These are phyloP conservation scores for Pollenia griseotomentosa DNA, from an alignment of 2,888 invertebrate species.

Conservation along the genomic window DNA sequence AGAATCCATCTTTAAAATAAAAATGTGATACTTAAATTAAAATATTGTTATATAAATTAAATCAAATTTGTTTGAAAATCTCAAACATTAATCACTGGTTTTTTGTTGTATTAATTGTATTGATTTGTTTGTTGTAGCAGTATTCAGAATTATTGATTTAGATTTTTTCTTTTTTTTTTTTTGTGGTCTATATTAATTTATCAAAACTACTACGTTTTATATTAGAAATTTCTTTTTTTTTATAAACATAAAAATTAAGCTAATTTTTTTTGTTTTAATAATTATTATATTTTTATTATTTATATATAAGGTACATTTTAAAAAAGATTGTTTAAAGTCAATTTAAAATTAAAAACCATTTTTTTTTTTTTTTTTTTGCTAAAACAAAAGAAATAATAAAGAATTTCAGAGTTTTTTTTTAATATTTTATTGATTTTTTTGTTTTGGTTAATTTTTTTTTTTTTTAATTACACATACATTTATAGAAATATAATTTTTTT, in stretches of 20 bases:
- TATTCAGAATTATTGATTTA: slow-evolving; percentile 18
- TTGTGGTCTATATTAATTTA: slow-evolving; percentile 15
- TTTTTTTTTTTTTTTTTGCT: background rate
- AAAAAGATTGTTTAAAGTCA: slow-evolving; percentile 47
- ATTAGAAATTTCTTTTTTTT: slow-evolving; percentile 36
- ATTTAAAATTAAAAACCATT: slow-evolving; percentile 15
- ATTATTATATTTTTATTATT: slow-evolving; percentile 47
- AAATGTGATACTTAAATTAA: background rate
- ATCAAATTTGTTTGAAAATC: too few species aligned
- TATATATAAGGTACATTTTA: slow-evolving; percentile 68
- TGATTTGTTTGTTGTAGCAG: slow-evolving; percentile 27
- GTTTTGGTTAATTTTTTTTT: slow-evolving; percentile 19
- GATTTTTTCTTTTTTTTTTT: background rate
- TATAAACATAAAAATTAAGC: slow-evolving; percentile 63
- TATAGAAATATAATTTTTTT: slow-evolving; percentile 61
- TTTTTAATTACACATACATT: slow-evolving; percentile 56
- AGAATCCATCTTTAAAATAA: background rate
- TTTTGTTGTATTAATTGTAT: background rate
- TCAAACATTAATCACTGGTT: background rate
- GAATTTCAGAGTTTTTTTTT: slow-evolving; percentile 24
- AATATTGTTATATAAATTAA: background rate
- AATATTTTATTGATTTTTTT: slow-evolving; percentile 46
- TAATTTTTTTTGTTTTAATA: slow-evolving; percentile 38
- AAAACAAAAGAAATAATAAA: slow-evolving; percentile 16
- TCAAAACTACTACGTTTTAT: slow-evolving; percentile 55